A percentile compares a stretch with the other conserved stretches of the same genome.
phyloP scores from a whole-genome alignment of 1,140 invertebrate species.

The Zaprionus vittiger region DNA sequence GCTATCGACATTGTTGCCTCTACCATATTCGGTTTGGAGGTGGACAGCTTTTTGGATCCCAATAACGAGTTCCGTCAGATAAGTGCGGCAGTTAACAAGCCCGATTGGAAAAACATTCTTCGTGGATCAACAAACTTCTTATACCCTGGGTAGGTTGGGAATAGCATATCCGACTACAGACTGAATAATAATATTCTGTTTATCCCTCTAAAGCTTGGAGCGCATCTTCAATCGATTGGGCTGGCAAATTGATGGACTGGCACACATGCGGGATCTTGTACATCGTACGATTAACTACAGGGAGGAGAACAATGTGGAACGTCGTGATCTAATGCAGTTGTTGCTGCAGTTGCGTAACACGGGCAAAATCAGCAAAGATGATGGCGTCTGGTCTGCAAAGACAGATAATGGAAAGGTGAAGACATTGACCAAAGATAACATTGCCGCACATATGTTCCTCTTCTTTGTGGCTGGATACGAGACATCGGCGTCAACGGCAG shows the following conservation, averaged over 20 bases:
- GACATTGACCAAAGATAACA: conserved; percentile 84
- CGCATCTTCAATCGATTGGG: conserved; percentile 56
- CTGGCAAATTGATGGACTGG: conserved; percentile 36
- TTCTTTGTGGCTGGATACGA: conserved; percentile 90
- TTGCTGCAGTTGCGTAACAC: conserved; percentile 85
- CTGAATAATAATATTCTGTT: not conserved
- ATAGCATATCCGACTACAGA: not conserved
- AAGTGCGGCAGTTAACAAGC: conserved; percentile 32
- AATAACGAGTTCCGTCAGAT: conserved; percentile 67
- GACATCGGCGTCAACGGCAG: conserved; percentile 87
- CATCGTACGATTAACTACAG: conserved; percentile 85
- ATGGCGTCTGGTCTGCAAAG: conserved; percentile 63
- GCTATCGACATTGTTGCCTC: conserved; percentile 84
- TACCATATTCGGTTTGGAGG: conserved; percentile 83
- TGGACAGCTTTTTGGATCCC: conserved; percentile 79
- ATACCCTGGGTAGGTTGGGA: conserved; percentile 23
- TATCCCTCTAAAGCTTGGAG: conserved; percentile 28
- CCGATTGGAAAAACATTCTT: conserved; percentile 36
- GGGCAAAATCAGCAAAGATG: conserved; percentile 71
- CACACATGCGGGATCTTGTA: conserved; percentile 79
- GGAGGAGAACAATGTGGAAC: conserved; percentile 84
- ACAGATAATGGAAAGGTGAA: conserved; percentile 42
- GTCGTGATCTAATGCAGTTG: conserved; percentile 86
- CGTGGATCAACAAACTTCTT: conserved; percentile 53
- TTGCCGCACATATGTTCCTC: conserved; percentile 87